Conservation (phyloP, 2,797 vertebrate genomes). For the Bucorvus abyssinicus region DNA sequence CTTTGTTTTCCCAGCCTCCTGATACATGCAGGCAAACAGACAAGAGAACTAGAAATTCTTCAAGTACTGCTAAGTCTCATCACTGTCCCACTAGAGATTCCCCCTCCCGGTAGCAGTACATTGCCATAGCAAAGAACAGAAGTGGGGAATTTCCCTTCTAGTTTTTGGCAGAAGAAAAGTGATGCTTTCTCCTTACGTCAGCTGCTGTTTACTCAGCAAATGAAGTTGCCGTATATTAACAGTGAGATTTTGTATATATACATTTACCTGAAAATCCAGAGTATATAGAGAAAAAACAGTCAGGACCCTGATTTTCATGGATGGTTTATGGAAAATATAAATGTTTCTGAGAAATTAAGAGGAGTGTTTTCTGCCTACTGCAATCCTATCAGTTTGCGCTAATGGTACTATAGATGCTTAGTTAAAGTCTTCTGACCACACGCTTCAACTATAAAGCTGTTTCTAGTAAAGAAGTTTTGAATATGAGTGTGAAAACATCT, state of each 20-base stretch:
- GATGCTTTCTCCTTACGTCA: conserved; percentile 11
- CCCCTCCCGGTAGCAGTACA: neutral
- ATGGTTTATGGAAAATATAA: neutral
- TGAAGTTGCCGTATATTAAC: neutral
- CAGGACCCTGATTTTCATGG: neutral
- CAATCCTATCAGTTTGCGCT: neutral
- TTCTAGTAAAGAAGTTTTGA: conserved; percentile 9
- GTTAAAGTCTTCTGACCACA: neutral
- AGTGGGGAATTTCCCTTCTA: conserved; percentile 3
- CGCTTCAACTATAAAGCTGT: conserved; percentile 15
- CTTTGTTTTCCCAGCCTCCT: neutral
- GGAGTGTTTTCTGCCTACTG: neutral
- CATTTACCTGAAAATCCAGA: neutral
- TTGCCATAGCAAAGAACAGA: conserved; percentile 24
- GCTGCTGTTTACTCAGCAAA: neutral
- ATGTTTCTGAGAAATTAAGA: neutral
- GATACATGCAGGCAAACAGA: neutral
- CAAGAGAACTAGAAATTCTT: neutral
- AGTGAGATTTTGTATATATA: neutral
- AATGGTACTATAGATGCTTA: neutral
- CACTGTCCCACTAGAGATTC: neutral
- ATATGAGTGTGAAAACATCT: neutral
- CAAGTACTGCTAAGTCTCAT: neutral
- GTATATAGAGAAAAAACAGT: neutral
- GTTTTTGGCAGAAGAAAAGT: conserved; percentile 21